Evolutionary conservation across 2,797 vertebrate genomes (phyloP).

Genomic region (Hydrocynus forskahlii): DNA sequence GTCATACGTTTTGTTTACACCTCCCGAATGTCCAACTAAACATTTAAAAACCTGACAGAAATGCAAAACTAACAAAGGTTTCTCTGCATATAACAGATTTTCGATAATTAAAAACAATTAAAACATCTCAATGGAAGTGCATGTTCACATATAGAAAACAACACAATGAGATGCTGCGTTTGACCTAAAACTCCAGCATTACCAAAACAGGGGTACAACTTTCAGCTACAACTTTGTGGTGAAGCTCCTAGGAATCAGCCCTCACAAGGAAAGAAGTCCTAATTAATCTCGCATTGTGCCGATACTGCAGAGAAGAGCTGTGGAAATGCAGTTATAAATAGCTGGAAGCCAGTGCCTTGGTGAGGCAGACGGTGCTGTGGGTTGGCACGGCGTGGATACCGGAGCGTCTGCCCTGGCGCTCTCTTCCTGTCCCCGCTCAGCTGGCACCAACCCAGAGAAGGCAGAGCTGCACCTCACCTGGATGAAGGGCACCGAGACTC

Average conservation of each 20-base stretch:
- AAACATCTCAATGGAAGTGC: too few relatives aligned
- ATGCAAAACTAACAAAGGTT: too few relatives aligned
- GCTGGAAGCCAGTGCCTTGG: slow-evolving; percentile 19
- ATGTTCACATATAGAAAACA: neutral
- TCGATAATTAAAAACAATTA: too few relatives aligned
- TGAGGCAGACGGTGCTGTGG: slow-evolving; percentile 22
- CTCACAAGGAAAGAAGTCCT: neutral
- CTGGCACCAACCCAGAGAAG: slow-evolving; percentile 78
- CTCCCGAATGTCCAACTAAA: too few relatives aligned
- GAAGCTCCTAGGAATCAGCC: neutral
- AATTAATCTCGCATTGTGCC: slow-evolving; percentile 8
- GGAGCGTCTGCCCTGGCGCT: slow-evolving; percentile 46
- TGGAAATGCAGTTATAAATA: slow-evolving; percentile 26
- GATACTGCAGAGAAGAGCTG: slow-evolving; percentile 12
- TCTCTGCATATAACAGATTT: too few relatives aligned
- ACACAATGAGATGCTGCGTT: neutral
- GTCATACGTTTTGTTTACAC: too few relatives aligned
- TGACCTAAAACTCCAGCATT: neutral
- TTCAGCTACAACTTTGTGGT: neutral
- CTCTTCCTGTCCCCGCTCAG: slow-evolving; percentile 65
- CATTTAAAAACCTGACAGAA: too few relatives aligned
- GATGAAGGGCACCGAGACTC: slow-evolving; percentile 77
- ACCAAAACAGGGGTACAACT: neutral
- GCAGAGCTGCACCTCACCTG: slow-evolving; percentile 75
- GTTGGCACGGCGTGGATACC: slow-evolving; percentile 31